Conservation (phyloP, 2,797 vertebrate species). For the Melanotaenia maccullochi region DNA sequence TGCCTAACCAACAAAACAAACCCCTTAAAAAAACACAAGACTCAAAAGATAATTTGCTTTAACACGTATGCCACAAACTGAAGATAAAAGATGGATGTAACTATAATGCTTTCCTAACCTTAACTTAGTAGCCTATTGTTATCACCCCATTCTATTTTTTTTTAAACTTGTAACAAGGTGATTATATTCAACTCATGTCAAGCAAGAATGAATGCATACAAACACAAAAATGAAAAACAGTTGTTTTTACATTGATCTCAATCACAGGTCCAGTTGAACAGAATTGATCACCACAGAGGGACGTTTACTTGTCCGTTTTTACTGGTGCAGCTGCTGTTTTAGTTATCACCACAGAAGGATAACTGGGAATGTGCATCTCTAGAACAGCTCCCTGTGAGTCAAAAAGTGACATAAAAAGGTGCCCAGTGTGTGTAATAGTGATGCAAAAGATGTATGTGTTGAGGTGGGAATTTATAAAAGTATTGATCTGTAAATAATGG, state of each 20-base stretch:
- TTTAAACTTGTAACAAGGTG: too few species aligned
- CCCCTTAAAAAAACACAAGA: conserved; percentile 6
- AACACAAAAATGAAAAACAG: too few species aligned
- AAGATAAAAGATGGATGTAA: background rate
- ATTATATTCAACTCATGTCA: background rate
- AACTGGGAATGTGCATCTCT: background rate
- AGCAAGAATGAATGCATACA: too few species aligned
- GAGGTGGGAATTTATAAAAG: too few species aligned
- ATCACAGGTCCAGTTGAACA: background rate
- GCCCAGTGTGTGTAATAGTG: too few species aligned
- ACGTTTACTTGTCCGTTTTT: background rate
- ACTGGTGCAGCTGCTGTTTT: background rate
- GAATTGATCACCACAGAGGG: background rate
- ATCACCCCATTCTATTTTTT: background rate
- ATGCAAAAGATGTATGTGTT: too few species aligned
- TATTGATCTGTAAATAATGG: too few species aligned
- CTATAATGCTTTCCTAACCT: background rate
- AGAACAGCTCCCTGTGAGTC: background rate
- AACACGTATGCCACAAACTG: background rate
- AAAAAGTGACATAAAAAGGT: too few species aligned
- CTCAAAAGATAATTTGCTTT: conserved; percentile 5
- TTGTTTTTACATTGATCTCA: background rate
- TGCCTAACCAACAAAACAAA: conserved; percentile 34
- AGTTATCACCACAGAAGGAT: background rate
- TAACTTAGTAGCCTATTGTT: background rate